Evolutionary conservation across 2,113 vertebrate species (phyloP), one percentile per base, ranked within the genome.

Genomic region (Hemicordylus capensis): DNA sequence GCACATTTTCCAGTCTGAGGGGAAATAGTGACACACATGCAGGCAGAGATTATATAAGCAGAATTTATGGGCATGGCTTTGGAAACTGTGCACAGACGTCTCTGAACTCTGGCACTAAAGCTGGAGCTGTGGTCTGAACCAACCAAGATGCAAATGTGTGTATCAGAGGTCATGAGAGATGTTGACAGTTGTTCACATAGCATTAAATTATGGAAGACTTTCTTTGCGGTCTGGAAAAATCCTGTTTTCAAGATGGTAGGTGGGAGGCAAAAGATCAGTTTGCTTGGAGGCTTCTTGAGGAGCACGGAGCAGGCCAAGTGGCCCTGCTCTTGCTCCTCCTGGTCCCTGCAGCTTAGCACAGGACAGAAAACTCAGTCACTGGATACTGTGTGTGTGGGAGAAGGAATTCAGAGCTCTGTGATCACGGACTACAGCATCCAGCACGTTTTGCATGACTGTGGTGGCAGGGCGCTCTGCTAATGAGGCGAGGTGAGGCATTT

Each of bases 21-120:
- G 8, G 12, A 31, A 4, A 3, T 3, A 1, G 14, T 46, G 46
- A 48, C 42, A 14, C 11, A 2, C 3, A 4, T 12, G 2, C 17
- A 70, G 3, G n/a, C 75, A 28, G 83, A 69, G 77, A 37, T 69
- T 75, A 28, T 46, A 0, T 39, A 70, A 81, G 37, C 42, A 70
- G 20, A 37, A 11, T 85, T 88, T 67, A 4, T 39, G 42, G 58
- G 34, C 63, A 46, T 14, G 17, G 2, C 26, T 26, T 80, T 12
- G 61, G 70, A 66, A 75, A 39, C 26, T 34, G 63, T 61, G 1
- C 44, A 39, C 19, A 48, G 79, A 54, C 42, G 73, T 75, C 22
- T 46, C 48, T 70, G 85, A 78, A 76, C 82, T 63, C 59, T 51
- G 63, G 69, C 76, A 6, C n/a, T 12, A 2, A 17, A 3, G 51